Conservation (phyloP, 2,113 vertebrate species). For the Urocolius indicus region DNA sequence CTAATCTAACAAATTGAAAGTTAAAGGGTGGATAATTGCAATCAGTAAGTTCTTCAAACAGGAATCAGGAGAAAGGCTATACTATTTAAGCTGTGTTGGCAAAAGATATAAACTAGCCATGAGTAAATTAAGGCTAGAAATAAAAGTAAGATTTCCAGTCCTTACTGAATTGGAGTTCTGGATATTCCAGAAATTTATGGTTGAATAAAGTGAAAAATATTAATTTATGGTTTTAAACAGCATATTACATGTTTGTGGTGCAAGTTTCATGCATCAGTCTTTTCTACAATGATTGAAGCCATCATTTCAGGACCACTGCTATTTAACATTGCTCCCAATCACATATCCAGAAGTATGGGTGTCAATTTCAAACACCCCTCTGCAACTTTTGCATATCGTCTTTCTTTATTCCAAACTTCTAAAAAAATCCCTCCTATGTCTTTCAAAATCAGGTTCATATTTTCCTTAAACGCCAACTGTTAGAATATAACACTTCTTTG, state of each 20-base stretch:
- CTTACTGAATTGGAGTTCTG: neutral
- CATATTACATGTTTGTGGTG: neutral
- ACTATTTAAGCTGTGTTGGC: neutral
- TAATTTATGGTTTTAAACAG: neutral
- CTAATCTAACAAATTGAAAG: neutral
- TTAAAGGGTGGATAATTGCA: neutral
- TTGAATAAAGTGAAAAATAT: neutral
- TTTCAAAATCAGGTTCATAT: constrained; percentile 4
- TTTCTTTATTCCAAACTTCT: constrained; percentile 38
- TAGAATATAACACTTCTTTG: constrained; percentile 71
- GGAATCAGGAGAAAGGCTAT: neutral
- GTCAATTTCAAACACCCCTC: constrained; percentile 54
- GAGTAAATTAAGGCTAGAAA: neutral
- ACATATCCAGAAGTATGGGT: neutral
- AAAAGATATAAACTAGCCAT: neutral
- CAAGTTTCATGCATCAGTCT: neutral
- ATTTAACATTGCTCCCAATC: neutral
- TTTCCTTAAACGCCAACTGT: constrained; percentile 62
- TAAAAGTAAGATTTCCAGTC: neutral
- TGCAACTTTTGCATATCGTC: neutral
- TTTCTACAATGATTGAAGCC: neutral
- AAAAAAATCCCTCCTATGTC: constrained; percentile 8
- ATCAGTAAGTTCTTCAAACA: neutral
- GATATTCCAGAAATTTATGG: neutral
- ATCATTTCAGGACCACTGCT: constrained; percentile 7